Percentiles rank a stretch among this genome's conserved stretches.
Conservation (phyloP, 2,113 vertebrate species). For the Chaetura pelagica region DNA sequence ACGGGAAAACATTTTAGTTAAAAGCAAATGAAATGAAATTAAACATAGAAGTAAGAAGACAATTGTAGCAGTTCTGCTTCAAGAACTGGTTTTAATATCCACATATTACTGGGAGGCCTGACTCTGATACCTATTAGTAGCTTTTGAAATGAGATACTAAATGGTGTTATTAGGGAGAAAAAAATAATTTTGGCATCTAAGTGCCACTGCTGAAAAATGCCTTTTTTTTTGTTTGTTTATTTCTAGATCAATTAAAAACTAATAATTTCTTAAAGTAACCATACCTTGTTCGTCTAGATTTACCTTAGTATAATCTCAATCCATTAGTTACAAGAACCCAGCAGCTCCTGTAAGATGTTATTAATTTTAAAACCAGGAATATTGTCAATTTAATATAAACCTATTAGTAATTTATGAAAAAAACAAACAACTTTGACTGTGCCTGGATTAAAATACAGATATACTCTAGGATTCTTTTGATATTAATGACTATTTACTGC, state of each 20-base stretch:
- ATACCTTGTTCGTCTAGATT: neutral
- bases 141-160: conserved; percentile 56
- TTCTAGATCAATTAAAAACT: neutral
- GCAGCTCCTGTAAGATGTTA: conserved; percentile 60
- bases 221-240: neutral
- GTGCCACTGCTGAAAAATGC: neutral
- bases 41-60: conserved; percentile 85
- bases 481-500: conserved; percentile 54
- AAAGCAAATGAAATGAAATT: conserved; percentile 81
- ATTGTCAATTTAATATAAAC: conserved; percentile 66
- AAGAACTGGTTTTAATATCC: conserved; percentile 40
- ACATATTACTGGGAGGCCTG: conserved; percentile 6
- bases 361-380: conserved; percentile 69
- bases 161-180: conserved; percentile 24
- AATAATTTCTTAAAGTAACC: neutral
- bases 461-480: conserved; percentile 22
- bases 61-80: conserved; percentile 8
- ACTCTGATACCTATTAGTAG: conserved; percentile 48
- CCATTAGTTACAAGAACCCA: conserved; percentile 56
- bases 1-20: conserved; percentile 91
- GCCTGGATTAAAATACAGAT: conserved; percentile 30
- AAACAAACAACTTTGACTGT: conserved; percentile 11
- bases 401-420: conserved; percentile 47
- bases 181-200: conserved; percentile 49
- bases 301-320: conserved; percentile 31